A percentile compares a stretch with the other conserved stretches of the same genome.
Evolutionary conservation across 2,888 invertebrate species (phyloP).

Genomic region (Prenolepis imparis): DNA sequence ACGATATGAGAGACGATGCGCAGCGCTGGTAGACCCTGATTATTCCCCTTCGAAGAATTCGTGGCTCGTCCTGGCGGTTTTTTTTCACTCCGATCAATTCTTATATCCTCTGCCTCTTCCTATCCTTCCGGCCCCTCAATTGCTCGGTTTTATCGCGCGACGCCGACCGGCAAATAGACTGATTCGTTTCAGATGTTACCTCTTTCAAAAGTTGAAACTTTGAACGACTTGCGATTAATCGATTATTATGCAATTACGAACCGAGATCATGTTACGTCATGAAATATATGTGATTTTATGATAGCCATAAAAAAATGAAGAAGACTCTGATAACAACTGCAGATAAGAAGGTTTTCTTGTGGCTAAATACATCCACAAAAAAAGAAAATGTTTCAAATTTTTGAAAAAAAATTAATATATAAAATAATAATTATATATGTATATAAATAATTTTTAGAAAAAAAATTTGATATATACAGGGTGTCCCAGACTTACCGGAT

Average conservation of each 20-base stretch:
- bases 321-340: neutral
- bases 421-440: no score
- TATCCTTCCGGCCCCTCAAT: slow-evolving; percentile 27
- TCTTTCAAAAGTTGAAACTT: slow-evolving; percentile 16
- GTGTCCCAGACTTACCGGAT: no score
- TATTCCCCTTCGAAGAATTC: neutral
- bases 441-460: no score
- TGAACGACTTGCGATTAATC: slow-evolving; percentile 5
- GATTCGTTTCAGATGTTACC: slow-evolving; percentile 12
- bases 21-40: neutral
- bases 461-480: no score
- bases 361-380: no score
- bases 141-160: neutral
- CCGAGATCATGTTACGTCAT: neutral
- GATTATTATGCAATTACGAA: slow-evolving; percentile 11
- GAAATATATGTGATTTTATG: neutral
- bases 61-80: no score
- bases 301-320: neutral
- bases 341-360: neutral
- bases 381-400: no score
- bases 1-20: slow-evolving; percentile 37
- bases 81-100: slow-evolving; percentile 74
- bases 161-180: slow-evolving; percentile 1
- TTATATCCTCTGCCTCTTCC: slow-evolving; percentile 74
- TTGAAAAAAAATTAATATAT: no score